A percentile compares a stretch with the other conserved stretches of the same genome.
phyloP scores from a whole-genome alignment of 1,140 invertebrate genomes.

The Drosophila repletoides region DNA sequence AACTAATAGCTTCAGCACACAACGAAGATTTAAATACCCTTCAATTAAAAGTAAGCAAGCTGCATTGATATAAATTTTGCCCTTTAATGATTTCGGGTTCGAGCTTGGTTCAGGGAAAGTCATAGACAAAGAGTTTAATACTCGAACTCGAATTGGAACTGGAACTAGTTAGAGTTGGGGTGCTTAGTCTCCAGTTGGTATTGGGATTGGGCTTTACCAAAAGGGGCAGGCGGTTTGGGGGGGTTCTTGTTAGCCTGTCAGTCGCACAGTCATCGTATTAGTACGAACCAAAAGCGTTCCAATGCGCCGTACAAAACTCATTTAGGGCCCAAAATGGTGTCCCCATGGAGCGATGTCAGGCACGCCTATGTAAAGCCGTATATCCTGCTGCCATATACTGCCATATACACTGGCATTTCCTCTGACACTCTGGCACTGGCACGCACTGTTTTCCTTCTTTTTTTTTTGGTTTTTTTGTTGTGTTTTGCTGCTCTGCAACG shows the following conservation, averaged over 20 bases:
- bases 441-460: slow-evolving; percentile 39
- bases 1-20: slow-evolving; percentile 19
- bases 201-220: background rate
- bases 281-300: slow-evolving; percentile 5
- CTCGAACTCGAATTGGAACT: slow-evolving; percentile 6
- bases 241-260: slow-evolving; percentile 22
- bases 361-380: no score
- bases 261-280: slow-evolving; percentile 29
- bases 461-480: slow-evolving; percentile 22
- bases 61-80: no score
- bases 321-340: slow-evolving; percentile 57
- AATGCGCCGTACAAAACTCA: slow-evolving; percentile 49
- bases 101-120: no score
- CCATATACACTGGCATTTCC: slow-evolving; percentile 3
- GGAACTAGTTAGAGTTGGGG: background rate
- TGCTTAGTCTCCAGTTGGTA: background rate
- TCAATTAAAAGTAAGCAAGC: no score
- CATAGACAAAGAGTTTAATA: slow-evolving; percentile 3
- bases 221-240: background rate
- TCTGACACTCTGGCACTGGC: slow-evolving; percentile 19
- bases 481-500: no score
- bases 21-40: background rate
- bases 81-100: no score
- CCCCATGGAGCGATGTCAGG: slow-evolving; percentile 24
- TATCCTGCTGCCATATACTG: slow-evolving; percentile 2